These are phyloP conservation scores for Cercopithecus petaurista DNA, from an alignment of 2,797 vertebrate genomes.

Conservation along the genomic window DNA sequence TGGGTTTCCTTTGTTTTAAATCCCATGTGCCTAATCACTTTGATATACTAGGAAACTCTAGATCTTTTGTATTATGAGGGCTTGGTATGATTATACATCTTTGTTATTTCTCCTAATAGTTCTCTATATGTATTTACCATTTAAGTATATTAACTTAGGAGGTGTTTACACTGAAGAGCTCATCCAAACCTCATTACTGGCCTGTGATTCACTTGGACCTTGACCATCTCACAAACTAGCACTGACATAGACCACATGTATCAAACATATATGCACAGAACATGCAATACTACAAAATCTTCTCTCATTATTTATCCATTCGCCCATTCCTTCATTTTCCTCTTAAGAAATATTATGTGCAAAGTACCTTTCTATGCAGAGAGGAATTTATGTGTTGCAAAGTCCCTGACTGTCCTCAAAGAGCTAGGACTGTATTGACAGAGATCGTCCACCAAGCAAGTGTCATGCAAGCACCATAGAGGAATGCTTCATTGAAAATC, in stretches of 20 bases:
- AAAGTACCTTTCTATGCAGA: background rate
- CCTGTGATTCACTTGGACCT: background rate
- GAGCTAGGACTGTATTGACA: background rate
- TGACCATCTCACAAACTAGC: background rate
- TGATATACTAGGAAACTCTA: background rate
- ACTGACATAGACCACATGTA: background rate
- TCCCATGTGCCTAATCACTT: background rate
- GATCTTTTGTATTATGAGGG: background rate
- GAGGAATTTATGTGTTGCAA: background rate
- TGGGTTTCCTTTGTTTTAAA: background rate
- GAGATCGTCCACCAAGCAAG: background rate
- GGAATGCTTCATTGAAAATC: background rate
- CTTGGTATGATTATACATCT: background rate
- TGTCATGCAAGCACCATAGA: background rate
- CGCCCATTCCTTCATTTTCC: background rate
- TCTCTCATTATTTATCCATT: background rate
- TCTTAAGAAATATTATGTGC: background rate
- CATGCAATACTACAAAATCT: background rate
- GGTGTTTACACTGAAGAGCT: background rate
- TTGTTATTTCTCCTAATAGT: background rate
- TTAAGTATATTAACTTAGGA: background rate
- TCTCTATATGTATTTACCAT: background rate
- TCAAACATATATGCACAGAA: background rate
- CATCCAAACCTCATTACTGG: background rate
- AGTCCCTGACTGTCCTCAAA: background rate